Base-by-base conservation (phyloP, 2,797 vertebrate genomes). In the Dromococcyx pavoninus region DNA sequence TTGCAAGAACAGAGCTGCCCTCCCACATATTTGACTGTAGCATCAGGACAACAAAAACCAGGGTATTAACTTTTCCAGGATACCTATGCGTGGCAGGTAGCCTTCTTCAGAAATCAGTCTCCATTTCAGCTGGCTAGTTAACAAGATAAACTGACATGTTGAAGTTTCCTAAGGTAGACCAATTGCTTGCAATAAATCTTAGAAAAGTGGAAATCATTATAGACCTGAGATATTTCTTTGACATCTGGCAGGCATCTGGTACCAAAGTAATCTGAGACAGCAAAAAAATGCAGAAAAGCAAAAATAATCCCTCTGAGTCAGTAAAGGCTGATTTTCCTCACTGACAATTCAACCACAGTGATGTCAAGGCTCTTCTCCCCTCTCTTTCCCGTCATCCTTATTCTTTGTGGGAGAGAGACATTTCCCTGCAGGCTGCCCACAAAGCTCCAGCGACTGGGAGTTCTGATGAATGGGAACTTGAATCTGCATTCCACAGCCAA, bases 401-500 rank as follows among this genome's bases (percentile, higher is more conserved):
- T 37, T 72, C 30, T 56, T 39, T n/a, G 71, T 17, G 28, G 37
- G 74, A 22, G 16, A 56, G 48, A 91, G 33, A 10, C 11, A 33
- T 89, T 92, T 85, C 88, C 67, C 44, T 44, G 39, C 57, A 92
- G 51, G 39, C 60, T 77, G 64, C 60, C 91, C 91, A 74, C n/a
- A 91, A 76, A 95, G 30, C 23, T 32, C 17, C 13, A 27, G 11
- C 0, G 1, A 19, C 32, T 0, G 0, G 0, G 2, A 64, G 23
- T 76, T 87, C 57, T 79, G 60, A 89, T 44, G 44, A 89, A 89
- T 60, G 58, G 44, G 72, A 66, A 58, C 37, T 62, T 37, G 41
- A 51, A 66, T 77, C 53, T 80, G 33, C 21, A 67, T 76, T 24
- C 48, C 53, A 48, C 19, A 67, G 65, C 48, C 56, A 94, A 86